Conservation (phyloP, 2,797 vertebrate species). For the Coreius guichenoti region DNA sequence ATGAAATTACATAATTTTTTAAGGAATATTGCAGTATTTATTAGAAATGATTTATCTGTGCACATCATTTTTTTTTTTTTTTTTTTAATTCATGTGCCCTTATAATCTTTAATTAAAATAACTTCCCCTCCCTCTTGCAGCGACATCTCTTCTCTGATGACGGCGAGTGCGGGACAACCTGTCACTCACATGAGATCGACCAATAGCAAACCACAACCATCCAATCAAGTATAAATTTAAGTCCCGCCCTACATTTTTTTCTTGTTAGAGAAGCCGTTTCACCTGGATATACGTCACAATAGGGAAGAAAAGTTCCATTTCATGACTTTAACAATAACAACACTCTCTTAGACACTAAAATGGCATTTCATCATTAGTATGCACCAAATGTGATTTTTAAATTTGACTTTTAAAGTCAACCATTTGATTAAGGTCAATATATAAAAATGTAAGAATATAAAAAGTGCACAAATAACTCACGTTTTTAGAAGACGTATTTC, state of each 20-base stretch:
- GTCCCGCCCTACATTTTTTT: background rate
- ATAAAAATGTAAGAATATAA: slow-evolving; percentile 7
- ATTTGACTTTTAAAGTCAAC: background rate
- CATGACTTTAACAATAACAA: background rate
- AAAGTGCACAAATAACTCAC: background rate
- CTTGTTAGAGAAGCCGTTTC: background rate
- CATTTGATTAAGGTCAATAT: slow-evolving; percentile 1
- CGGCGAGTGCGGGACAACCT: background rate
- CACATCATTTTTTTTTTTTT: background rate
- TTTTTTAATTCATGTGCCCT: background rate
- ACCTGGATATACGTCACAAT: background rate
- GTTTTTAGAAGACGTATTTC: background rate
- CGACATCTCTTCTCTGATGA: background rate
- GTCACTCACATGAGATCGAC: background rate
- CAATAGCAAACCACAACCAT: background rate
- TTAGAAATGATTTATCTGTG: background rate
- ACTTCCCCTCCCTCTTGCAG: background rate
- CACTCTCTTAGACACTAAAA: background rate
- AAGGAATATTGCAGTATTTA: background rate
- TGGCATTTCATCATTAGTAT: background rate
- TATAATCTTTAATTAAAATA: background rate
- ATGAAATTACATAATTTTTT: too few relatives aligned
- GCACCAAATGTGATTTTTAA: background rate
- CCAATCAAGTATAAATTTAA: background rate
- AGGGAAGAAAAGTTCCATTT: background rate